phyloP scores from a whole-genome alignment of 1,140 invertebrate species.

The Gryon sp. region DNA sequence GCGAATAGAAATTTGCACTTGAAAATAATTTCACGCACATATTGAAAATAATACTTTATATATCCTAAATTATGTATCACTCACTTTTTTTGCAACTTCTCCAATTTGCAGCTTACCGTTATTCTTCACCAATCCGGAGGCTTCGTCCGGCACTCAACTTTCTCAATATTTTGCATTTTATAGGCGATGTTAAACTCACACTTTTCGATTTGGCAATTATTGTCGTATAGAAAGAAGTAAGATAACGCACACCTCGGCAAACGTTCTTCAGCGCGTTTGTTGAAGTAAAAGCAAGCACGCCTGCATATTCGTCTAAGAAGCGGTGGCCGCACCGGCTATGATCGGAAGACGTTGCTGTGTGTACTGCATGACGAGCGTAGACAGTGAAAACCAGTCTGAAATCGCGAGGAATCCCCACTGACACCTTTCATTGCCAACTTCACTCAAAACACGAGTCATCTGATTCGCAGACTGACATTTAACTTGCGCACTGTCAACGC shows the following conservation, averaged over 20 bases:
- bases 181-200: background rate
- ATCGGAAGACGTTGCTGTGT: slow-evolving; percentile 59
- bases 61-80: too few relatives aligned
- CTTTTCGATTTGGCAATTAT: slow-evolving; percentile 7
- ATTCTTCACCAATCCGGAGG: slow-evolving; percentile 63
- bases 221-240: slow-evolving; percentile 16
- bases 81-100: slow-evolving; percentile 7
- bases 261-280: slow-evolving; percentile 12
- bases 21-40: too few relatives aligned
- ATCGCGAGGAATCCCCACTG: slow-evolving; percentile 60
- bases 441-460: slow-evolving; percentile 51
- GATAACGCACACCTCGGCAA: slow-evolving; percentile 2
- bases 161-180: slow-evolving; percentile 57
- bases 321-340: slow-evolving; percentile 44
- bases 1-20: too few relatives aligned
- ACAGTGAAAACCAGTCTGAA: slow-evolving; percentile 72
- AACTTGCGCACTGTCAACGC: slow-evolving; percentile 25
- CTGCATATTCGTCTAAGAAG: slow-evolving; percentile 30
- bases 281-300: slow-evolving; percentile 50
- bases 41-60: too few relatives aligned
- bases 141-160: slow-evolving; percentile 50
- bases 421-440: slow-evolving; percentile 72
- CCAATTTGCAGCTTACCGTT: slow-evolving; percentile 55
- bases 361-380: slow-evolving; percentile 65
- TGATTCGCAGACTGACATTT: slow-evolving; percentile 41